phyloP scores from a whole-genome alignment of 2,888 invertebrate genomes.

The Drepanosiphum platanoidis region DNA sequence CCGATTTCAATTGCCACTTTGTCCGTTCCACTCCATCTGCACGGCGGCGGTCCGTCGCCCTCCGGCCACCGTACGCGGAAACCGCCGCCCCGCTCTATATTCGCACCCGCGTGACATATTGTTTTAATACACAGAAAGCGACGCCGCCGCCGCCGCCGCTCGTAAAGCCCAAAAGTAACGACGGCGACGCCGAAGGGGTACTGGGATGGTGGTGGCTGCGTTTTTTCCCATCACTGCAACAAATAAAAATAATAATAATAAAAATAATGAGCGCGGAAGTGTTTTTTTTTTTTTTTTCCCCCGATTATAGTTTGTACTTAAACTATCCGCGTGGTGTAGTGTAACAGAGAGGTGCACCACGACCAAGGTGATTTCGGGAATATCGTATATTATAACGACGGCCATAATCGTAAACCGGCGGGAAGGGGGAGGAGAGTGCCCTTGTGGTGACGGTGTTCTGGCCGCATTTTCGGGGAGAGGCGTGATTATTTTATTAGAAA shows the following conservation, averaged over 20 bases:
- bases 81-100: neutral
- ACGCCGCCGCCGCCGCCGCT: conserved; percentile 9
- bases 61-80: neutral
- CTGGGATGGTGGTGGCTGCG: conserved; percentile 39
- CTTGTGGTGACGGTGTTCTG: too few species aligned
- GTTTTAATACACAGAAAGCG: conserved; percentile 45
- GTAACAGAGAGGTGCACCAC: too few species aligned
- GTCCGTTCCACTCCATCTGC: conserved; percentile 22
- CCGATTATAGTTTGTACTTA: too few species aligned
- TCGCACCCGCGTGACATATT: conserved; percentile 57
- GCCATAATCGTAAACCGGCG: too few species aligned
- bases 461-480: too few species aligned
- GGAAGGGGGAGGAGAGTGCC: too few species aligned
- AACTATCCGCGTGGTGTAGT: too few species aligned
- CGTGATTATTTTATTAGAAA: too few species aligned
- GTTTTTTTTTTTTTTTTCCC: too few species aligned
- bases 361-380: too few species aligned
- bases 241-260: conserved; percentile 14
- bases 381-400: too few species aligned
- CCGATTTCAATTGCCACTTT: conserved; percentile 55
- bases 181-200: neutral
- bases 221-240: conserved; percentile 49
- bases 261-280: conserved; percentile 15
- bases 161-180: conserved; percentile 60
- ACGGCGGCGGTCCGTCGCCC: neutral